phyloP scores from a whole-genome alignment of 1,140 invertebrate genomes.

The Rhagoletis zephyria region DNA sequence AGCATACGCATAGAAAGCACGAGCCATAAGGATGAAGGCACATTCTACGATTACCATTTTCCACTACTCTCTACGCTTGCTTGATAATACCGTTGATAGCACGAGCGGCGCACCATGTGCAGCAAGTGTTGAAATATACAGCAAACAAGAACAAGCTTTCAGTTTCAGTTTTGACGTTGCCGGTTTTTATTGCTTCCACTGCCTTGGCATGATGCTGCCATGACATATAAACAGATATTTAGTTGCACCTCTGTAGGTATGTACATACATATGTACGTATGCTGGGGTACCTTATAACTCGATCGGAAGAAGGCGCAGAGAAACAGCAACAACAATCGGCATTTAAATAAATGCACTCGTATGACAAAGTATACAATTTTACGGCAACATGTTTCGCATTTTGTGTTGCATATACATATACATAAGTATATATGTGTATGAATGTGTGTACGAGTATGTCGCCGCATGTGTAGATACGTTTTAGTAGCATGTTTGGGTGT shows the following conservation, averaged over 20 bases:
- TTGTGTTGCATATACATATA: background rate
- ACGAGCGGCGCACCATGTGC: constrained; percentile 21
- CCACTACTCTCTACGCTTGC: background rate
- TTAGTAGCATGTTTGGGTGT: constrained; percentile 13
- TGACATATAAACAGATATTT: background rate
- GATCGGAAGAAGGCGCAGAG: background rate
- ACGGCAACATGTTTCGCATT: background rate
- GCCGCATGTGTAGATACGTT: too few species aligned
- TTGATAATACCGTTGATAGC: background rate
- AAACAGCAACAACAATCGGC: constrained; percentile 3
- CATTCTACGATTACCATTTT: constrained; percentile 14
- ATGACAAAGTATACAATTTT: background rate
- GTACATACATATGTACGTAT: background rate
- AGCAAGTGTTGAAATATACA: constrained; percentile 10
- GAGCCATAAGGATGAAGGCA: background rate
- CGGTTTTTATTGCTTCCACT: background rate
- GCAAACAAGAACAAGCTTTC: background rate
- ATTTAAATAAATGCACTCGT: constrained; percentile 36
- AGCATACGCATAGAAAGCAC: background rate
- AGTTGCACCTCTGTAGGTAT: background rate
- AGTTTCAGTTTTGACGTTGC: background rate
- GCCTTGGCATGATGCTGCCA: background rate
- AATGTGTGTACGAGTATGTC: too few species aligned
- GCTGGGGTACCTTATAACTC: background rate
- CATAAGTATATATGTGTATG: too few species aligned